Conservation (phyloP, 2,113 vertebrate species). For the Halichoerus grypus region DNA sequence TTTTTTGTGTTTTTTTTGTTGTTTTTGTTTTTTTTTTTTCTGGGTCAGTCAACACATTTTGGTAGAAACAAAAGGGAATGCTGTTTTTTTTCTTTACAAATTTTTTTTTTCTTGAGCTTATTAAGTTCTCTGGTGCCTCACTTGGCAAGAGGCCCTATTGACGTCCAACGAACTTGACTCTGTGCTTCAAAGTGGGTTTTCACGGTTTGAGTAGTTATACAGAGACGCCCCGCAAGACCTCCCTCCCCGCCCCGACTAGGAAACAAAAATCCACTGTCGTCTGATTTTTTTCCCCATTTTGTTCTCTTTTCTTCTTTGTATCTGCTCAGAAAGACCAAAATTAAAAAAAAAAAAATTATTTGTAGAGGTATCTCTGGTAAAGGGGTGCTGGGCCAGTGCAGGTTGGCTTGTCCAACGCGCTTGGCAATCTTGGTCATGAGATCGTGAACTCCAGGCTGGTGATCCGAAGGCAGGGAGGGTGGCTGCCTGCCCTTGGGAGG, state of each 20-base stretch:
- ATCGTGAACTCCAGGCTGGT: slow-evolving; percentile 79
- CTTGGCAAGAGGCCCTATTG: neutral
- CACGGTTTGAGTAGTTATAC: slow-evolving; percentile 1
- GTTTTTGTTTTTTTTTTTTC: neutral
- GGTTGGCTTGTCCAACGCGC: neutral
- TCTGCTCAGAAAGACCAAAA: slow-evolving; percentile 73
- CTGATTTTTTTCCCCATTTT: neutral
- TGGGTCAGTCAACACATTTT: slow-evolving; percentile 74
- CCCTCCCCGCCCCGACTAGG: slow-evolving; percentile 51
- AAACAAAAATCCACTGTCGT: slow-evolving; percentile 55
- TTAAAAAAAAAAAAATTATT: neutral
- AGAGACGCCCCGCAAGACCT: neutral
- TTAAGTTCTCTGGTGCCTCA: neutral
- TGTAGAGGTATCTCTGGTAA: slow-evolving; percentile 68
- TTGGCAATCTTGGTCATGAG: slow-evolving; percentile 44
- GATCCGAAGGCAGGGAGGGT: slow-evolving; percentile 67
- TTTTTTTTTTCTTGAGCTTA: slow-evolving; percentile 40
- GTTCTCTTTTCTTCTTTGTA: slow-evolving; percentile 6
- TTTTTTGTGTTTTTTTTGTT: neutral
- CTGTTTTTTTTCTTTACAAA: slow-evolving; percentile 1
- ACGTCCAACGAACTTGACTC: neutral
- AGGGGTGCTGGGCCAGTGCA: neutral
- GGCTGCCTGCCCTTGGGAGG: slow-evolving; percentile 65
- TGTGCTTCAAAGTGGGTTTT: slow-evolving; percentile 78
- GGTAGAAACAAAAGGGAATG: slow-evolving; percentile 71